Conservation (phyloP, 2,888 invertebrate species). For the Protula sp. region DNA sequence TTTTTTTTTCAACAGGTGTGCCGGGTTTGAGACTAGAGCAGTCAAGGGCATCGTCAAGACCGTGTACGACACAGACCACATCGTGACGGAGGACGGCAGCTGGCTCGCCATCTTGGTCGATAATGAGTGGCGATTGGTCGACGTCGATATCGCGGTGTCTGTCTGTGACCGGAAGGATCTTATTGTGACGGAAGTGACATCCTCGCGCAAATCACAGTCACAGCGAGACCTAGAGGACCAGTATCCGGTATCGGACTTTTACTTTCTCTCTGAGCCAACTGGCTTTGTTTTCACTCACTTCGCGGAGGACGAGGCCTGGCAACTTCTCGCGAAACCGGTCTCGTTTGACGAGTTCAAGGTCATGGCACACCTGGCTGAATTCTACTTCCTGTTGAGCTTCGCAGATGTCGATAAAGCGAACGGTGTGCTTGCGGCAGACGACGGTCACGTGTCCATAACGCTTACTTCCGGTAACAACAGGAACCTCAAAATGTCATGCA, state of each 20-base stretch:
- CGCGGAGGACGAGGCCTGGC: not conserved
- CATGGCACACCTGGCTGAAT: not conserved
- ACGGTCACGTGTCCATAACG: not conserved
- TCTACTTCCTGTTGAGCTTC: not conserved
- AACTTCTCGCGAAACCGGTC: not conserved
- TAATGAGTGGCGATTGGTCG: not conserved
- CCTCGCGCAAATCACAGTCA: not conserved
- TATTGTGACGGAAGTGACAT: not conserved
- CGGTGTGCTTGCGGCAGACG: not conserved
- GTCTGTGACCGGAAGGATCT: not conserved
- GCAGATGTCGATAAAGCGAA: not conserved
- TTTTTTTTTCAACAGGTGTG: no score
- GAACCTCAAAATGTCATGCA: not conserved
- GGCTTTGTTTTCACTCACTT: not conserved
- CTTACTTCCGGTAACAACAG: not conserved
- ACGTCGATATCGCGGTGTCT: not conserved
- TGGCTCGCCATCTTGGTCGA: not conserved
- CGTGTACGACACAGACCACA: no score
- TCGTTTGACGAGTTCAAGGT: not conserved
- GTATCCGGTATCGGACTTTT: not conserved
- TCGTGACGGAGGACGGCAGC: not conserved
- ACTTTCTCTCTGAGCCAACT: not conserved
- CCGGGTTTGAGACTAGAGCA: no score
- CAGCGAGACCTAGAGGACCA: not conserved
- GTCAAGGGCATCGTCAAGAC: no score